Evolutionary conservation across 2,113 vertebrate genomes (phyloP).

Genomic region (Ranitomeya imitator): DNA sequence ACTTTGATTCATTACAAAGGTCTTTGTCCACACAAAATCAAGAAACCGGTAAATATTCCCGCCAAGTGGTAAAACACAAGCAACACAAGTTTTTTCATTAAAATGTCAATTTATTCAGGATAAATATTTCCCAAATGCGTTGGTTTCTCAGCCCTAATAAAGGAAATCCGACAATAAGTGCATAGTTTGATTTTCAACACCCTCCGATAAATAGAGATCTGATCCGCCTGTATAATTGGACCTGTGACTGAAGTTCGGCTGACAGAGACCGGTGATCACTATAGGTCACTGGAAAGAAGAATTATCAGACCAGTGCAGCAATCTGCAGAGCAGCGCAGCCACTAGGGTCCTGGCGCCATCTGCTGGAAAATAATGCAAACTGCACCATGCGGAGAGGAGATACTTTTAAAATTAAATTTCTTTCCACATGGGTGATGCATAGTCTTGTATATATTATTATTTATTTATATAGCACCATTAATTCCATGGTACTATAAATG

Average conservation of each 20-base stretch:
- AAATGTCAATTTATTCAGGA: slow-evolving; percentile 17
- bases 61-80: background rate
- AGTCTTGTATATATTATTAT: too few species aligned
- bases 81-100: slow-evolving; percentile 1
- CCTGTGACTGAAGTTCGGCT: background rate
- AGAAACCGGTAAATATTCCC: background rate
- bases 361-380: background rate
- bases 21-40: background rate
- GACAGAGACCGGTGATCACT: slow-evolving; percentile 16
- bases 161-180: slow-evolving; percentile 12
- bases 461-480: too few species aligned
- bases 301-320: background rate
- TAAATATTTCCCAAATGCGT: slow-evolving; percentile 24
- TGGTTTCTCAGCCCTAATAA: background rate
- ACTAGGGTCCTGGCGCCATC: slow-evolving; percentile 25
- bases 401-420: too few species aligned
- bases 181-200: background rate
- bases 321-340: background rate
- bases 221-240: slow-evolving; percentile 28
- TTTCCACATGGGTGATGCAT: too few species aligned
- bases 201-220: slow-evolving; percentile 23
- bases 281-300: slow-evolving; percentile 12
- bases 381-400: background rate
- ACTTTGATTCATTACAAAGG: background rate
- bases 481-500: too few species aligned